These are phyloP conservation scores for Mesaphorura yosii DNA, from an alignment of 1,140 invertebrate species.

Conservation along the genomic window DNA sequence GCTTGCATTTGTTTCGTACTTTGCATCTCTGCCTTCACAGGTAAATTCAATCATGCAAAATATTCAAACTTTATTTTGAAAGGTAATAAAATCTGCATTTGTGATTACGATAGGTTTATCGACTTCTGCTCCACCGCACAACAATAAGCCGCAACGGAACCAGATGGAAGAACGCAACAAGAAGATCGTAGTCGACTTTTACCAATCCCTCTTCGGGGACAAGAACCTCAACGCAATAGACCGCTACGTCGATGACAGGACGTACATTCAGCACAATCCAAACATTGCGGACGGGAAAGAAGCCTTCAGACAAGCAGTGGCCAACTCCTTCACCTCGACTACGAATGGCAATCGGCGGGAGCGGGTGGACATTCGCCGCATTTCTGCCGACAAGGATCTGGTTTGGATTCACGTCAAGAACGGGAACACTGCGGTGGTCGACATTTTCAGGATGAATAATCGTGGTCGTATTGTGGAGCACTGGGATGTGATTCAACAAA, in stretches of 20 bases:
- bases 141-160: too few relatives aligned
- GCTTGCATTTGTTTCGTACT: too few relatives aligned
- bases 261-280: neutral
- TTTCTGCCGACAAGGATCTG: conserved; percentile 3
- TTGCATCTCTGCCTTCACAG: too few relatives aligned
- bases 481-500: neutral
- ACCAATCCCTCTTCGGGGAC: neutral
- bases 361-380: neutral
- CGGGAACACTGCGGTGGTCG: neutral
- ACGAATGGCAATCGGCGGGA: neutral
- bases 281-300: neutral
- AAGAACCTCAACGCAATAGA: neutral
- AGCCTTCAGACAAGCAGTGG: neutral
- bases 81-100: too few relatives aligned
- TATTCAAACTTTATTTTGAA: too few relatives aligned
- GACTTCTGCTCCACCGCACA: too few relatives aligned
- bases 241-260: neutral
- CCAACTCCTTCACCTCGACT: neutral
- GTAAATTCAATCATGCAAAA: too few relatives aligned
- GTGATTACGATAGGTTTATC: too few relatives aligned
- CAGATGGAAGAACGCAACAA: neutral
- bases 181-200: neutral
- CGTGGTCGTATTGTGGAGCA: neutral
- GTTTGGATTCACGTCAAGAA: neutral
- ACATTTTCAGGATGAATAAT: neutral